phyloP scores from a whole-genome alignment of 2,888 invertebrate species.

The Nephrotoma appendiculata region DNA sequence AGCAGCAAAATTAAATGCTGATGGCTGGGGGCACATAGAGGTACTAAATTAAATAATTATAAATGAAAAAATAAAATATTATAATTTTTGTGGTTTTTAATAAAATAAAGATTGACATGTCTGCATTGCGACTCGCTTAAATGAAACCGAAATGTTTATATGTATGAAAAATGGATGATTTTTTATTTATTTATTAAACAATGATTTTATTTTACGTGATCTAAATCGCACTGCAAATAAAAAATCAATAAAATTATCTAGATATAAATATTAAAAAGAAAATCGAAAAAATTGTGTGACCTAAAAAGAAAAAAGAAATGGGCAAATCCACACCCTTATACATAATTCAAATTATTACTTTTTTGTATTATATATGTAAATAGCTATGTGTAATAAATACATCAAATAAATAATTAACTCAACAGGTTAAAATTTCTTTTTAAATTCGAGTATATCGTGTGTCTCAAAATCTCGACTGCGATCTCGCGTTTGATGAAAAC shows the following conservation, averaged over 20 bases:
- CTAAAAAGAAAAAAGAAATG: not conserved
- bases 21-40: slow-evolving; percentile 70
- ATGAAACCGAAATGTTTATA: not conserved
- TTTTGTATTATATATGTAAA: not conserved
- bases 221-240: not conserved
- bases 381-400: not conserved
- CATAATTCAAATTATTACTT: not conserved
- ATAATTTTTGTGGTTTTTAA: not conserved
- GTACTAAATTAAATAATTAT: slow-evolving; percentile 33
- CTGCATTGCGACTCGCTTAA: not conserved
- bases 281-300: not conserved
- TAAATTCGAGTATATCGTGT: not conserved
- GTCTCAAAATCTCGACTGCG: not conserved
- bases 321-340: not conserved
- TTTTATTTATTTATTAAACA: not conserved
- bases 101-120: not conserved
- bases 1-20: slow-evolving; percentile 65
- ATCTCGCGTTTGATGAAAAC: not conserved
- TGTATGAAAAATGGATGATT: not conserved
- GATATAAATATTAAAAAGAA: not conserved
- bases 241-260: not conserved
- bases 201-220: not conserved
- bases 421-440: not conserved
- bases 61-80: not conserved
- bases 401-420: not conserved